Evolutionary conservation across 2,888 invertebrate species (phyloP), one percentile per base, ranked within the genome.

Genomic region (Chrysotoxum bicinctum): DNA sequence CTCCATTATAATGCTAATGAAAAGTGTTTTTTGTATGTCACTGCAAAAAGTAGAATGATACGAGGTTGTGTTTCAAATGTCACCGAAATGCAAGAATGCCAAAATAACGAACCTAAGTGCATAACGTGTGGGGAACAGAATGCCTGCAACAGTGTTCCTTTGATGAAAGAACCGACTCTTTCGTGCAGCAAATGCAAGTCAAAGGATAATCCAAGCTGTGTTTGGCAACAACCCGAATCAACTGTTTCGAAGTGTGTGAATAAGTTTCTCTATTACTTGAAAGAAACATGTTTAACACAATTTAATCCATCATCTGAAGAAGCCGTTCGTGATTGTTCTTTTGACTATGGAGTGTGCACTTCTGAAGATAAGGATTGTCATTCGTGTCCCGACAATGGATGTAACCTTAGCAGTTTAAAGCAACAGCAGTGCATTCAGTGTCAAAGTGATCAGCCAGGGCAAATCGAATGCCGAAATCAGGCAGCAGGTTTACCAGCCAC

Each of bases 391-490:
- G 69, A 48, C 12, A 35, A 76, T 58, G 88, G 87, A 16, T 88
- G 88, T 35, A 88, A 88, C 52, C 30, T 54, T 14, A 79, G 10
- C 6, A 81, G 69, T 16, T 40, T 82, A 8, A 66, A 78, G 12
- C 52, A 23, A 14, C 87, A 88, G 66, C 43, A 81, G 14, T 88
- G 88, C 23, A 48, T 88, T 54, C 88, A 87, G 43, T 88, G 88
- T 66, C 64, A 52, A 37, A 88, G 87, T 26, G 48, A 68, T 2
- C 0, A 32, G 9, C 35, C 72, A 12, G 83, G 43, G 1, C 58
- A 83, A 56, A 21, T n/a, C 3, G 75, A 62, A 14, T 88, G 88
- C 32, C 60, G 43, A 9, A 32, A 30, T 21, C 45, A 48, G 1
- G 86, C 87, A 1, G 26, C 70, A 7, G 83, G 69, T 1, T 75